Conservation (phyloP, 2,113 vertebrate species). For the Smithornis capensis region DNA sequence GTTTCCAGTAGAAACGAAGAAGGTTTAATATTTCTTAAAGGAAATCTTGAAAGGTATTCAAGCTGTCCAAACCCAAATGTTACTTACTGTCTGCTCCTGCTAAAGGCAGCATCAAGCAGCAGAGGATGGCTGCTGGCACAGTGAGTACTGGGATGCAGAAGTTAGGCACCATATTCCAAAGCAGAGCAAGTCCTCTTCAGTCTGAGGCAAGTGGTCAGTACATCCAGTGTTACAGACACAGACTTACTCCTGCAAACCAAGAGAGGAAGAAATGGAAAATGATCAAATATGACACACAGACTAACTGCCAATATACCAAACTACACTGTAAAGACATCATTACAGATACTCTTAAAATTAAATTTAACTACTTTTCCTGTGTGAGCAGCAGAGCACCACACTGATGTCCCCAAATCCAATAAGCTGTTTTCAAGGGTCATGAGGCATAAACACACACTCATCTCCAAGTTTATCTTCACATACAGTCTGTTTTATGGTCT, state of each 20-base stretch:
- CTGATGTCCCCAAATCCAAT: not conserved
- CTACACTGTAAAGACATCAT: not conserved
- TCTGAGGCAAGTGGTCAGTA: slow-evolving; percentile 61
- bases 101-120: slow-evolving; percentile 72
- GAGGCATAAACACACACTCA: not conserved
- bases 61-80: not conserved
- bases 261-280: not conserved
- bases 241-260: slow-evolving; percentile 58
- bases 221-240: slow-evolving; percentile 60
- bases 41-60: not conserved
- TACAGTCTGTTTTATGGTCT: not conserved
- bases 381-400: not conserved
- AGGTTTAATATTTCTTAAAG: not conserved
- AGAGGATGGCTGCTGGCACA: slow-evolving; percentile 78
- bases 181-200: slow-evolving; percentile 67
- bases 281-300: not conserved
- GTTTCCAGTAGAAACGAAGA: not conserved
- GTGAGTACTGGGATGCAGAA: slow-evolving; percentile 64
- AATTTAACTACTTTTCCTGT: not conserved
- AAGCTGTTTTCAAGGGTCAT: not conserved
- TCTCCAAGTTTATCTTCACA: not conserved
- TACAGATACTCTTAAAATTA: not conserved
- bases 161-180: slow-evolving; percentile 81
- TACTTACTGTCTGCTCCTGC: slow-evolving; percentile 85
- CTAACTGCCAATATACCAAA: not conserved